Evolutionary conservation across 2,797 vertebrate species (phyloP).

Genomic region (Pempheris klunzingeri): DNA sequence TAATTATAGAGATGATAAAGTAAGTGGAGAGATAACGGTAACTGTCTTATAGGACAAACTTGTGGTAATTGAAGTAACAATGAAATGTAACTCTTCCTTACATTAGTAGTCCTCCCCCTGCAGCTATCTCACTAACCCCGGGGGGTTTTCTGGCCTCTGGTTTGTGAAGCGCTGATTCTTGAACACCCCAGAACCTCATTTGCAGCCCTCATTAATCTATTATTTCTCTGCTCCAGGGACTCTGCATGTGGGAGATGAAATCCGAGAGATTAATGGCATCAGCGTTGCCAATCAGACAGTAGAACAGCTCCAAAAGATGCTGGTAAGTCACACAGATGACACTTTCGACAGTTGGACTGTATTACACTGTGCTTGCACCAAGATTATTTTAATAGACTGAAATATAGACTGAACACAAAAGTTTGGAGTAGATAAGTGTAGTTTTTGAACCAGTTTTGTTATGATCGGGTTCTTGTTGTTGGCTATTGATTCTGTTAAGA

Average conservation of each 20-base stretch:
- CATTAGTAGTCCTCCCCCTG: not conserved
- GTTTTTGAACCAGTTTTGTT: not conserved
- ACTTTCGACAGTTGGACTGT: not conserved
- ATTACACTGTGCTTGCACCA: too few species aligned
- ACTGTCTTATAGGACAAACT: not conserved
- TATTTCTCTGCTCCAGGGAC: slow-evolving; percentile 86
- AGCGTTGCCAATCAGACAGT: slow-evolving; percentile 99
- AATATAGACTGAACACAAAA: too few species aligned
- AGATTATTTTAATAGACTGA: too few species aligned
- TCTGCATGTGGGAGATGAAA: slow-evolving; percentile 97
- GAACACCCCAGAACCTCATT: slow-evolving; percentile 25
- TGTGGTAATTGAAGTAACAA: slow-evolving; percentile 4
- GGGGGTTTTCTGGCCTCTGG: not conserved
- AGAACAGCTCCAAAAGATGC: slow-evolving; percentile 98
- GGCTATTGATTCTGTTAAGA: not conserved
- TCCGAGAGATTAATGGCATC: slow-evolving; percentile 98
- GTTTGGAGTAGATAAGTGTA: not conserved
- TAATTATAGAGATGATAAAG: not conserved
- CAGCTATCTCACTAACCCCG: not conserved
- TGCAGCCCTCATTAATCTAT: slow-evolving; percentile 28
- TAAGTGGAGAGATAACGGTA: not conserved
- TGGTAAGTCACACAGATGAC: slow-evolving; percentile 80
- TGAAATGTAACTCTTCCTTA: slow-evolving; percentile 32
- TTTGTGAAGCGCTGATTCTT: not conserved
- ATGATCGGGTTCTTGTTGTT: not conserved